Conservation (phyloP, 53 echinoderm and acorn worm species). For the Glandiceps talaboti region DNA sequence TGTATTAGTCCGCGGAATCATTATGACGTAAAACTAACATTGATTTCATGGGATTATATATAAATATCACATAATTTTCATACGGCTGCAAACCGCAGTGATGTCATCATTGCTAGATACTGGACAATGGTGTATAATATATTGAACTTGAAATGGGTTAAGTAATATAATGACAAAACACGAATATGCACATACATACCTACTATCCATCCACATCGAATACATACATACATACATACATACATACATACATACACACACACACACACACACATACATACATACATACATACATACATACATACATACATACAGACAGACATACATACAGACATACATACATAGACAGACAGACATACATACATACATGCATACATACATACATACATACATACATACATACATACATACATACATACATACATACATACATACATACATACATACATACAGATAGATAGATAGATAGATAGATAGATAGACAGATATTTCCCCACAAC, state of each 20-base stretch:
- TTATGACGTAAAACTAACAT: no score
- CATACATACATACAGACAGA: not conserved
- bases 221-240: not conserved
- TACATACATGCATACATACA: constrained; percentile 10
- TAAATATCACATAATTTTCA: no score
- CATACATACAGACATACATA: constrained; percentile 2
- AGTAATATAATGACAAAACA: no score
- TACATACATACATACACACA: not conserved
- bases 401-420: constrained; percentile 13
- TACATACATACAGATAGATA: not conserved
- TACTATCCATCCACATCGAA: no score
- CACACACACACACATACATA: not conserved
- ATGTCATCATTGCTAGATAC: no score
- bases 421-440: constrained; percentile 8
- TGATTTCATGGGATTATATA: no score
- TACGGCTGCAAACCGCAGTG: no score
- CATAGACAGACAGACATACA: constrained; percentile 4
- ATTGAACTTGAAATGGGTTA: no score
- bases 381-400: constrained; percentile 12
- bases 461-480: not conserved
- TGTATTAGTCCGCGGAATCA: no score
- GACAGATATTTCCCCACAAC: no score
- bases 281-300: not conserved
- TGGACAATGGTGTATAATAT: no score
- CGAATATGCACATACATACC: not conserved